phyloP scores from a whole-genome alignment of 2,113 vertebrate species.

The Malurus cyaneus region DNA sequence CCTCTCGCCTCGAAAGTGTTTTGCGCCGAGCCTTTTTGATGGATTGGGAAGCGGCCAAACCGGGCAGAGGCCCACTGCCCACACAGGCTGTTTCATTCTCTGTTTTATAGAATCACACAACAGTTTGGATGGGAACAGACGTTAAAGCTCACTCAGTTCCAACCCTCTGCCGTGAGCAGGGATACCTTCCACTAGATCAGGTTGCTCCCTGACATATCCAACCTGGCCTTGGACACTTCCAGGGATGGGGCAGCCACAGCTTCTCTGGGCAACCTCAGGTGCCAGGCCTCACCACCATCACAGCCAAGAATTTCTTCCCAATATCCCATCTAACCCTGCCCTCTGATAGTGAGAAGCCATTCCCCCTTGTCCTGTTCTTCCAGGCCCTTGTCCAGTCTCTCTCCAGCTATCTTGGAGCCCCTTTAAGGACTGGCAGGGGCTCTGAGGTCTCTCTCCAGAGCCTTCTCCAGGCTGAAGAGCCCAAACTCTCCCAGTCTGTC shows the following conservation, averaged over 20 bases:
- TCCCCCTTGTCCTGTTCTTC: not conserved
- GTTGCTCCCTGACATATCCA: fast-evolving
- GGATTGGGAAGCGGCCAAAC: too few species aligned
- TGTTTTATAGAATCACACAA: not conserved
- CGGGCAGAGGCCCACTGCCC: too few species aligned
- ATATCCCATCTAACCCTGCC: too few species aligned
- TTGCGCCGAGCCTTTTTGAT: too few species aligned
- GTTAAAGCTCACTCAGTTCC: not conserved
- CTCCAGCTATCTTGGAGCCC: not conserved
- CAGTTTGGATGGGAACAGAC: not conserved
- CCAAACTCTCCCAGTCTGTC: not conserved
- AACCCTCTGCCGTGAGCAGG: not conserved
- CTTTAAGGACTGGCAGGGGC: not conserved
- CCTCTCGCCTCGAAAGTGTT: too few species aligned
- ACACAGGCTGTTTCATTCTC: not conserved
- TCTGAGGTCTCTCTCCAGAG: not conserved
- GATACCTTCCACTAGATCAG: not conserved
- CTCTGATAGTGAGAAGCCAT: not conserved
- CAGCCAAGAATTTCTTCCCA: not conserved
- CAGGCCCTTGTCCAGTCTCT: too few species aligned
- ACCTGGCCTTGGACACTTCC: not conserved
- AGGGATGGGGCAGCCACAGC: not conserved
- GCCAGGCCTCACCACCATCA: not conserved
- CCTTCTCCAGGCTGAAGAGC: not conserved
- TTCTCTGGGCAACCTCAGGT: not conserved